phyloP scores from a whole-genome alignment of 2,797 vertebrate genomes.

The Sebastes variabilis region DNA sequence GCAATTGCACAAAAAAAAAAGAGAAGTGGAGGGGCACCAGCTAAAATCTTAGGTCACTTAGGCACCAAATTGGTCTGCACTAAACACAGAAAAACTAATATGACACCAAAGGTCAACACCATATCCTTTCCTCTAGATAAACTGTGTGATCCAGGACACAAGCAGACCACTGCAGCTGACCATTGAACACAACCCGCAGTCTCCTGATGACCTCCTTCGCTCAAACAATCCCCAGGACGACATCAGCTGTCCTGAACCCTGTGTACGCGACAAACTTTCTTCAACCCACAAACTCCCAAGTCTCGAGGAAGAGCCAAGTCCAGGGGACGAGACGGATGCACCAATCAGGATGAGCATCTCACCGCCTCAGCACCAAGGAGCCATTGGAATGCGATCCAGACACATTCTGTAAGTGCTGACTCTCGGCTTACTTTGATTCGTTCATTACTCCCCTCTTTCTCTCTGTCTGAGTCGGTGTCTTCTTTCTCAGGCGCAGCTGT shows the following conservation, averaged over 20 bases:
- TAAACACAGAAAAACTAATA: not conserved
- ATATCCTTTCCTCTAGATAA: conserved; percentile 81
- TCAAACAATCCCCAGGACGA: conserved; percentile 25
- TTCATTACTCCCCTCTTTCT: not conserved
- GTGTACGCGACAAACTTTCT: conserved; percentile 39
- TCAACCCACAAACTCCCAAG: conserved; percentile 64
- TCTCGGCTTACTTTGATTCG: not conserved
- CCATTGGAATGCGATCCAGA: conserved; percentile 65
- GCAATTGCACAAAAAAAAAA: too few relatives aligned
- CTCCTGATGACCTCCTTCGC: conserved; percentile 45
- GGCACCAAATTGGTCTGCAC: too few relatives aligned
- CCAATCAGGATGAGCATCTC: conserved; percentile 62
- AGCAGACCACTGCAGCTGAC: conserved; percentile 92
- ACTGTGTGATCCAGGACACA: conserved; percentile 90
- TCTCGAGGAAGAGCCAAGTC: conserved; percentile 69
- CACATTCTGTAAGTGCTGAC: conserved; percentile 83
- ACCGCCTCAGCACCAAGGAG: conserved; percentile 68
- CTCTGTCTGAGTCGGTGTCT: not conserved
- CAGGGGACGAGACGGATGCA: conserved; percentile 68
- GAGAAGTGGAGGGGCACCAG: too few relatives aligned
- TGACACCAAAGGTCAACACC: not conserved
- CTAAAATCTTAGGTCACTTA: too few relatives aligned
- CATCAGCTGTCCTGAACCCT: conserved; percentile 26
- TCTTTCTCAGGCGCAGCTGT: conserved; percentile 87
- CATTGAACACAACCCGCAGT: conserved; percentile 90